These are phyloP conservation scores for Drosophila dives DNA, from an alignment of 2,888 invertebrate species.

Conservation along the genomic window DNA sequence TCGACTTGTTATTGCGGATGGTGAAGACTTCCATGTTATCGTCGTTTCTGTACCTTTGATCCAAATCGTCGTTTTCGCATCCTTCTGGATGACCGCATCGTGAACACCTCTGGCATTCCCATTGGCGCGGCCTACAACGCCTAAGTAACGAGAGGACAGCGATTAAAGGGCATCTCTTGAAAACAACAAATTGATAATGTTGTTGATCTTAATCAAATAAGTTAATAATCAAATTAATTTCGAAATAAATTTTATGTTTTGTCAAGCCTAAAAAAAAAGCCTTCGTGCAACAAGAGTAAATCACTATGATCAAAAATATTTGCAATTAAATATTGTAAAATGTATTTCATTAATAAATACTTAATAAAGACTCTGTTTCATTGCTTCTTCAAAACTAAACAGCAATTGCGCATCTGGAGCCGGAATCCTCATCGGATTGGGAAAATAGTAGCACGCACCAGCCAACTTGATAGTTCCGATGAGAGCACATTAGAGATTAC, in stretches of 20 bases:
- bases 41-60: slow-evolving; percentile 44
- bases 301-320: background rate
- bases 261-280: background rate
- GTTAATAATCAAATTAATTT: background rate
- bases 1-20: slow-evolving; percentile 19
- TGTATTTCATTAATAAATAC: background rate
- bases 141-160: too few species aligned
- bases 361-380: background rate
- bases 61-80: too few species aligned
- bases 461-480: slow-evolving; percentile 87
- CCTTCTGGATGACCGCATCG: too few species aligned
- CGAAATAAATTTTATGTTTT: background rate
- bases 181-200: too few species aligned
- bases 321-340: background rate
- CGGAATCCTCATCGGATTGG: slow-evolving; percentile 86
- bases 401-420: slow-evolving; percentile 39
- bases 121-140: too few species aligned
- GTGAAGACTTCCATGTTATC: background rate
- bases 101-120: too few species aligned
- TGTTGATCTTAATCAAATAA: too few species aligned
- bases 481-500: slow-evolving; percentile 85
- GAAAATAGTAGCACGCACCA: slow-evolving; percentile 87
- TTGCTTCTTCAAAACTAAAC: background rate
- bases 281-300: background rate
- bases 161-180: too few species aligned